Evolutionary conservation across 2,113 vertebrate genomes (phyloP).

Genomic region (Eptesicus fuscus): DNA sequence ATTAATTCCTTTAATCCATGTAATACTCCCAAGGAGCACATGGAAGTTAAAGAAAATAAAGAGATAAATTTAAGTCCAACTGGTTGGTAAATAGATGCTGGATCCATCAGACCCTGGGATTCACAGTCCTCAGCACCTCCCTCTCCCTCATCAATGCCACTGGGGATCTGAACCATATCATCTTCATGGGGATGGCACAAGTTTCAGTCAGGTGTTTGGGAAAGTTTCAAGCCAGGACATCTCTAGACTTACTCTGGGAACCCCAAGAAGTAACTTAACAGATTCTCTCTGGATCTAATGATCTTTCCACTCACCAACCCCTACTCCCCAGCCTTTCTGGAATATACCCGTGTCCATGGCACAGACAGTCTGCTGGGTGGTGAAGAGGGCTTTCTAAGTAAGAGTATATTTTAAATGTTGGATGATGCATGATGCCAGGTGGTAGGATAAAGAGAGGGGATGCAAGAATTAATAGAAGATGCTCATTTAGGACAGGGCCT

Average conservation of each 20-base stretch:
- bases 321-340: not conserved
- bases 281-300: constrained; percentile 22
- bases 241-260: not conserved
- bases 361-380: not conserved
- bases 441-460: constrained; percentile 27
- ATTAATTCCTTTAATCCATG: not conserved
- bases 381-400: constrained; percentile 53
- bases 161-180: not conserved
- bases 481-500: constrained; percentile 45
- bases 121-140: not conserved
- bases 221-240: not conserved
- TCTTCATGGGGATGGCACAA: not conserved
- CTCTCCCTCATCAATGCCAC: not conserved
- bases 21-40: not conserved
- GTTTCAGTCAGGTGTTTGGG: not conserved
- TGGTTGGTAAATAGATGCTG: not conserved
- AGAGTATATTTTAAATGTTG: constrained; percentile 37
- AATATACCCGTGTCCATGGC: constrained; percentile 43
- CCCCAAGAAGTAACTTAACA: constrained; percentile 5
- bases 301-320: not conserved
- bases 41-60: not conserved
- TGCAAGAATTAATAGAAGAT: constrained; percentile 44
- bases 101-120: not conserved
- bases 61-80: not conserved
- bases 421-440: constrained; percentile 37